phyloP scores from a whole-genome alignment of 2,888 invertebrate genomes.

The Idaea straminata region DNA sequence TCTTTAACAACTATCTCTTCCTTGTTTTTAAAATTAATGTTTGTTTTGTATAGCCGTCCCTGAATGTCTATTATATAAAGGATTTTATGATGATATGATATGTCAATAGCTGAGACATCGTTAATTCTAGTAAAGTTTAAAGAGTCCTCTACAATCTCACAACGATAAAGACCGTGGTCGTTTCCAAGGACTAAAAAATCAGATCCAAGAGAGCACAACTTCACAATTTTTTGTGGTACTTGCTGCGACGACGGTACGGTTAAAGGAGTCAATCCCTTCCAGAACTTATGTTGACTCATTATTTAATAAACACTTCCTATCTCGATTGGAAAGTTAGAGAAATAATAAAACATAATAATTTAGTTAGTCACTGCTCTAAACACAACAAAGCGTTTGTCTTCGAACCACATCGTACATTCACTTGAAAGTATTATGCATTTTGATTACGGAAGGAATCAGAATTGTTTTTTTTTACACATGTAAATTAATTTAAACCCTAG shows the following conservation, averaged over 20 bases:
- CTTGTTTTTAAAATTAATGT: constrained; percentile 75
- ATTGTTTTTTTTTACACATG: neutral
- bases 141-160: constrained; percentile 59
- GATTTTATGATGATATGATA: constrained; percentile 81
- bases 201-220: constrained; percentile 60
- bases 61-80: constrained; percentile 82
- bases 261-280: constrained; percentile 66
- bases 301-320: constrained; percentile 46
- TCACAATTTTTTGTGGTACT: constrained; percentile 72
- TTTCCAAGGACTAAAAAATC: constrained; percentile 69
- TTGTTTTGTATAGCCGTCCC: constrained; percentile 81
- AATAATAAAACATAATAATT: constrained; percentile 38
- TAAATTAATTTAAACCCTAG: neutral
- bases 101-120: constrained; percentile 81
- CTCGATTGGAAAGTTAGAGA: constrained; percentile 40
- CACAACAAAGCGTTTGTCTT: neutral
- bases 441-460: neutral
- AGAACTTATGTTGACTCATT: constrained; percentile 76
- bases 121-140: constrained; percentile 70
- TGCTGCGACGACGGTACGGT: constrained; percentile 54
- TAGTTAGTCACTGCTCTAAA: constrained; percentile 21
- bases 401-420: constrained; percentile 21
- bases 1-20: constrained; percentile 83
- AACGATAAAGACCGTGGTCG: constrained; percentile 71
- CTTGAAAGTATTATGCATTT: neutral